Evolutionary conservation across 2,113 vertebrate genomes (phyloP), one percentile per base, ranked within the genome.

Genomic region (Pristiophorus japonicus): DNA sequence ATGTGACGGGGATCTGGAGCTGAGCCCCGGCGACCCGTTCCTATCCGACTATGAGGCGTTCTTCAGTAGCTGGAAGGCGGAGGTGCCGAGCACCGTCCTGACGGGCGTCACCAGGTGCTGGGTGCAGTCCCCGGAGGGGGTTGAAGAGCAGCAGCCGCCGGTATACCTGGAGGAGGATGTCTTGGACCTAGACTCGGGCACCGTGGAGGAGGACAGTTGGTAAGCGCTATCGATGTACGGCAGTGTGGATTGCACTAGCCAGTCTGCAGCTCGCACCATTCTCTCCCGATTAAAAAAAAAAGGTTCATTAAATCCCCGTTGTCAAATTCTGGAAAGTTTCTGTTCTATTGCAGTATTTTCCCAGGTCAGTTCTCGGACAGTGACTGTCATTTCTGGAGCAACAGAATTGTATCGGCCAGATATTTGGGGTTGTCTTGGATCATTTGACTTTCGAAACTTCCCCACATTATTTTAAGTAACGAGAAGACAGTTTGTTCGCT

Each of bases 181-280:
- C 95, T 96, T 99, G 0, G 98, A 99, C 96, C 97, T 99, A 95
- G 98, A 98, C 63, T 98, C 97, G 6, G 98, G 98, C 6, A 30
- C 63, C 1, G 98, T 98, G 20, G 98, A 98, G 0, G 98, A 98
- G 45, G 97, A 98, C 96, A 98, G 98, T 96, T 99, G 98, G 98
- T 99, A 98, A 0, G 98, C 97, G 87, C 22, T 7, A 2, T 75
- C 27, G 34, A 38, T 38, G 8, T 59, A 8, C 16, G 0, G 20
- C 47, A 2, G 85, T 22, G 12, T 10, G 42, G 84, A 45, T 34
- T 90, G 6, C 16, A 18, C 30, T 62, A 20, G 30, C 30, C 34
- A 62, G 85, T 62, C 55, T 91, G 51, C 45, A 47, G 55, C 51
- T 95, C 24, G 12, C 65, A 20, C 65, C 18, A 7, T 51, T 8